A percentile compares a stretch with the other conserved stretches of the same genome.
phyloP scores from a whole-genome alignment of 1,140 invertebrate species.

The Calosoma granatense region DNA sequence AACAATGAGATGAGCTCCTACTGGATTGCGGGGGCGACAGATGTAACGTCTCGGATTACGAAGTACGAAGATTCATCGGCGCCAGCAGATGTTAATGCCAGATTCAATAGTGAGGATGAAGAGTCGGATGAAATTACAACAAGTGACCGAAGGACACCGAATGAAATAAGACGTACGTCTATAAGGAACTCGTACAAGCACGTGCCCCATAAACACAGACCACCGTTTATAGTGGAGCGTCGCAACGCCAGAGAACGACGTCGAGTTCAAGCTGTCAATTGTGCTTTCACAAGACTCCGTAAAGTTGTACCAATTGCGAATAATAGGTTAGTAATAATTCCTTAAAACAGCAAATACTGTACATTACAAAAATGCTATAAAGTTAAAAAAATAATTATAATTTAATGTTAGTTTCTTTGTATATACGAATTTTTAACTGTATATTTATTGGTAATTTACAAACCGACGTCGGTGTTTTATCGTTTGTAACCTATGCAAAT shows the following conservation, averaged over 20 bases:
- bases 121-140: background rate
- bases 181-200: background rate
- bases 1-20: background rate
- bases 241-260: constrained; percentile 46
- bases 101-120: background rate
- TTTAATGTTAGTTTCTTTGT: too few species aligned
- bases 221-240: constrained; percentile 42
- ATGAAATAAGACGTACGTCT: background rate
- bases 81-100: background rate
- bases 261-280: constrained; percentile 46
- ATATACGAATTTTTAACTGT: too few species aligned
- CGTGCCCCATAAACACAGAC: constrained; percentile 24
- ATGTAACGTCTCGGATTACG: background rate
- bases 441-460: too few species aligned
- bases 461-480: too few species aligned
- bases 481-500: too few species aligned
- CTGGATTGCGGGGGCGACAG: background rate
- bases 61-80: too few species aligned
- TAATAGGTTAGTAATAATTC: constrained; percentile 25
- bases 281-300: constrained; percentile 38
- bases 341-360: background rate
- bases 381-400: background rate
- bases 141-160: too few species aligned
- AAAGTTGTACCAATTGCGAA: constrained; percentile 38
- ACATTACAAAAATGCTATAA: background rate